phyloP scores from a whole-genome alignment of 2,797 vertebrate genomes.

The Pantherophis vulpinus region DNA sequence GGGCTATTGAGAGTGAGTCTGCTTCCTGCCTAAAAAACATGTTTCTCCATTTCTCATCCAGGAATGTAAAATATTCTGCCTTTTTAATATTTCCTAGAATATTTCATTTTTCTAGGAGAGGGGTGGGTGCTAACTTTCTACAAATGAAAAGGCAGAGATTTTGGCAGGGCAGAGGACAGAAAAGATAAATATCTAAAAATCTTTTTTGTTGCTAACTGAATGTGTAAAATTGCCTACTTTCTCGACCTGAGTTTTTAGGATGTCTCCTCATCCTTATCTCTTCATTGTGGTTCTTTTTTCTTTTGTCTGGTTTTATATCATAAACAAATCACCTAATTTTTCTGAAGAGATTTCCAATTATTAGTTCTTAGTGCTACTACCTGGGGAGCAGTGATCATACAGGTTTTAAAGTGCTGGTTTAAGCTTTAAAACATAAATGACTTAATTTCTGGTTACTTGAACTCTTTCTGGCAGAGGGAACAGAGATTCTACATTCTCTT shows the following conservation, averaged over 20 bases:
- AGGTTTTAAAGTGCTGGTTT: background rate
- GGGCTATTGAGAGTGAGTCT: no score
- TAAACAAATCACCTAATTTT: background rate
- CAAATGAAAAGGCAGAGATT: no score
- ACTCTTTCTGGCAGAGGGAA: background rate
- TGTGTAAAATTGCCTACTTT: background rate
- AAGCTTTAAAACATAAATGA: background rate
- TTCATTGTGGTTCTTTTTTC: background rate
- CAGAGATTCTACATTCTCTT: background rate
- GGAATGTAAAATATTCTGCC: no score
- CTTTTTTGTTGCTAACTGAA: background rate
- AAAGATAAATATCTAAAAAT: no score
- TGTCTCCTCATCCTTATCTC: background rate
- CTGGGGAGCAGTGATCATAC: background rate
- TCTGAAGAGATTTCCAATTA: background rate
- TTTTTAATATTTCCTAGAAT: no score
- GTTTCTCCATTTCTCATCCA: no score
- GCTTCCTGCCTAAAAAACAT: no score
- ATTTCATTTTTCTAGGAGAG: no score
- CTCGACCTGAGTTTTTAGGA: background rate
- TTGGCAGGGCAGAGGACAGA: background rate
- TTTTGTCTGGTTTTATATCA: background rate
- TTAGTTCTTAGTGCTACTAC: background rate
- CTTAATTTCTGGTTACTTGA: background rate
- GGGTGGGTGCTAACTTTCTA: no score